These are phyloP conservation scores for Enhydra lutris DNA, from an alignment of 2,113 vertebrate species.

Conservation along the genomic window DNA sequence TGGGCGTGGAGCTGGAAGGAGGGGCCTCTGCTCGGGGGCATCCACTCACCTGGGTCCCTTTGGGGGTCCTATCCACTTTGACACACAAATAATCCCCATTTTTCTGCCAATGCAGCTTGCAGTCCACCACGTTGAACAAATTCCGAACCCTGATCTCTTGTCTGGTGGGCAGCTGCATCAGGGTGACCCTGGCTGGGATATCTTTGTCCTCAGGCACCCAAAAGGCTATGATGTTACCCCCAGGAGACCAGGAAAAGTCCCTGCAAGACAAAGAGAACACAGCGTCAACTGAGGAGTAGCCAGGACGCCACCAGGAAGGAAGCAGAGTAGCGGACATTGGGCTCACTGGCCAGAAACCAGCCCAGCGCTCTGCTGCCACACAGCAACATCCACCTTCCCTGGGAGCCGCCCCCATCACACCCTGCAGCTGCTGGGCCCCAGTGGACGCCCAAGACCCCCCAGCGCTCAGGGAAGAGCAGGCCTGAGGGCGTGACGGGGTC, in stretches of 20 bases:
- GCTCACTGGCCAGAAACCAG: background rate
- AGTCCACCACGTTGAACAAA: constrained; percentile 97
- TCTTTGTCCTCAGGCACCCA: constrained; percentile 99
- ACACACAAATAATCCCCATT: constrained; percentile 98
- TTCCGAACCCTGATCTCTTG: constrained; percentile 97
- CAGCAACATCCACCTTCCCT: background rate
- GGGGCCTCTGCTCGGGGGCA: background rate
- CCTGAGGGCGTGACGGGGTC: fast-evolving
- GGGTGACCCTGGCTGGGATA: constrained; percentile 96
- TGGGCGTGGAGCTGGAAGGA: too few species aligned
- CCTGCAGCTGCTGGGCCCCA: background rate
- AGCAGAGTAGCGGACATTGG: fast-evolving
- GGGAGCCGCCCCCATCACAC: background rate
- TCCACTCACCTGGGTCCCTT: constrained; percentile 91
- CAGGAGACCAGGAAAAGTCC: constrained; percentile 99
- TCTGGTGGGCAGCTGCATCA: constrained; percentile 96
- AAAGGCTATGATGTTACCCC: constrained; percentile 98
- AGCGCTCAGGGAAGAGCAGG: background rate
- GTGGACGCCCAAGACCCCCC: background rate
- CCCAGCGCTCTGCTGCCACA: background rate
- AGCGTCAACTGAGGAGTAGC: fast-evolving
- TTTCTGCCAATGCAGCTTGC: constrained; percentile 98
- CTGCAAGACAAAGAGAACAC: constrained; percentile 75
- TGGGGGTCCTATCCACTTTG: constrained; percentile 97
- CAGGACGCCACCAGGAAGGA: background rate